These are phyloP conservation scores for Dioctria linearis DNA, from an alignment of 2,888 invertebrate genomes.

Conservation along the genomic window DNA sequence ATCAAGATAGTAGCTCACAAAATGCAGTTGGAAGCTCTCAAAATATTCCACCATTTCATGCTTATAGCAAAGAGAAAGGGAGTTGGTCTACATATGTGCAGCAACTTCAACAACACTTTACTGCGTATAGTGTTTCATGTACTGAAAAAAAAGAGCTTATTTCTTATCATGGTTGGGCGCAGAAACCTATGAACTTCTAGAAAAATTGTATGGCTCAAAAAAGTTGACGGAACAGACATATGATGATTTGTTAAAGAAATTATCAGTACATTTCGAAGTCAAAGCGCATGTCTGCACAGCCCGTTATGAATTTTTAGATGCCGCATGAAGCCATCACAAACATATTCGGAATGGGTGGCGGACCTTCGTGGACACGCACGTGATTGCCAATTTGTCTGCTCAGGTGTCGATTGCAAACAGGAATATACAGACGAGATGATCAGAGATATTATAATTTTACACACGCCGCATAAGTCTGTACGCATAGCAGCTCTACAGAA, in stretches of 20 bases:
- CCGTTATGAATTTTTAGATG: constrained; percentile 16
- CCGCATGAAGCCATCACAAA: neutral
- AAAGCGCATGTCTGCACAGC: constrained; percentile 33
- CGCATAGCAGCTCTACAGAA: neutral
- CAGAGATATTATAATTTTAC: constrained; percentile 50
- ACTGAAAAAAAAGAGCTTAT: neutral
- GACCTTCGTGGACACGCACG: constrained; percentile 66
- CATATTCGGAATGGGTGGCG: neutral
- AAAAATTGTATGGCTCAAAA: neutral
- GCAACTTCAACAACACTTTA: constrained; percentile 4
- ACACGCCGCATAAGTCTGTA: constrained; percentile 51
- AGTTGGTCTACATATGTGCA: neutral
- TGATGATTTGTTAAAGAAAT: neutral
- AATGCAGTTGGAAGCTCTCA: neutral
- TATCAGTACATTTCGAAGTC: constrained; percentile 37
- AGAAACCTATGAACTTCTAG: neutral
- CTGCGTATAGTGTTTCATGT: neutral
- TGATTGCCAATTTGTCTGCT: constrained; percentile 69
- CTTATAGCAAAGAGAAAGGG: neutral
- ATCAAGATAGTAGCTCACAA: no score
- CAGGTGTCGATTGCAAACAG: constrained; percentile 18
- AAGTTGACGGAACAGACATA: constrained; percentile 15
- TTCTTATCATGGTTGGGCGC: neutral
- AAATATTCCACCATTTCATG: neutral
- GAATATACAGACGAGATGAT: constrained; percentile 51